Base-by-base conservation (phyloP, 2,888 invertebrate species). In the Tryphoninae sp. region DNA sequence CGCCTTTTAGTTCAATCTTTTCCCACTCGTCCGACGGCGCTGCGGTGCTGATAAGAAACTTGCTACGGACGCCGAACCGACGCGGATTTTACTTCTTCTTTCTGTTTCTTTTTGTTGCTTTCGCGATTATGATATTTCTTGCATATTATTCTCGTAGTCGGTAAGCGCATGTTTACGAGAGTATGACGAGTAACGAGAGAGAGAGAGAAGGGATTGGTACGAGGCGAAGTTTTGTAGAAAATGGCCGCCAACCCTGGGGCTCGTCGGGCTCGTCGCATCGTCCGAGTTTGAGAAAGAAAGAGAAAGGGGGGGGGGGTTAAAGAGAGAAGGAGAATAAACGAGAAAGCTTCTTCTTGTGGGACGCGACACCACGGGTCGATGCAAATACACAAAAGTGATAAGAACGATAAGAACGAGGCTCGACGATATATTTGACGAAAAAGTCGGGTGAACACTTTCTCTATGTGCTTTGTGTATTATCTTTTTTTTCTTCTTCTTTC, bases 31-130 rank as follows among this genome's bases (percentile, higher is more conserved):
- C 26, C 23, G 49, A 42, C 40, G 33, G 40, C 42, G 65, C 74
- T 55, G 74, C 74, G 53, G 42, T 58, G 74, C 81, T 79, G 82
- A 82, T 82, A 82, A 82, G 82, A 61, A 40, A 51, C 16, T 40
- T 40, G 58, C 23, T 65, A 77, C 78, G 78, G 81, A 55, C 74
- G 73, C 78, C 78, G 72, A 78, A 78, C 68, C 64, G 55, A 59
- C 23, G 13, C 9, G 13, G 11, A 40, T 1, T 22, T 49, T 49
- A 7, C 53, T 67, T 68, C 45, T 65, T 55, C 6, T 16, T 40
- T 58, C 45, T 65, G 51, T 67, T 33, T 59, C n/a, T 23, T 23
- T 22, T 19, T 40, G 8, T 40, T 64, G 4, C 13, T 62, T 26
- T 8, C 19, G 16, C 23, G 16, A 19, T 51, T 51, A 33, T 51